Base-by-base conservation (phyloP, 92 coral and sea anemone species). In the Palythoa grandis region DNA sequence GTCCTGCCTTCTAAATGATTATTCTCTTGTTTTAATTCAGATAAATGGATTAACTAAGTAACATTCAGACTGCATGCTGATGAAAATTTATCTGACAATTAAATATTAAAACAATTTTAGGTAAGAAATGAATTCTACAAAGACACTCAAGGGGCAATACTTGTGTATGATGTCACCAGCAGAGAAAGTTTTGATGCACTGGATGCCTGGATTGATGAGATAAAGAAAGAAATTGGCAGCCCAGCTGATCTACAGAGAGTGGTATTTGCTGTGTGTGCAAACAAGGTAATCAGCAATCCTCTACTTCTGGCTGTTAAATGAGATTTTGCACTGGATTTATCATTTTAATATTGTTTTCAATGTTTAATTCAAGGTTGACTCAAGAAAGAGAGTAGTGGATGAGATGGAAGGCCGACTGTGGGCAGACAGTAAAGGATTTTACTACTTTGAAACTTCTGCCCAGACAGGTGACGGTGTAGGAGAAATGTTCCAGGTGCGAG, bases 111-210 rank as follows among this genome's bases (percentile, higher is more conserved):
- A 38, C 57, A 17, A 57, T 85, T 85, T 5, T 60, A 96, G 99
- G 99, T 96, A 13, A 94, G 99, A 52, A 96, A 96, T 93, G 98
- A 96, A 65, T 96, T 96, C 73, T 96, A 96, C 89, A 96, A 96
- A 87, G 98, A 96, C 89, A 94, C 98, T 67, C 98, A 96, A 54
- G 98, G 98, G 39, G 98, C 94, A 23, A 86, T 96, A 88, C 87
- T 96, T 63, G 98, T 96, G 40, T 96, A 86, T 87, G 98, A 96
- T 74, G 98, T 96, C 25, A 89, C 95, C 5, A 92, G 87, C 74
- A 90, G 94, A 50, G 95, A 96, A 53, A 96, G 98, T 75, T 96
- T 94, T 90, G 98, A 96, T 23, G 88, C 95, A 17, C 72, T 96
- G 74, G 96, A 96, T 48, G 77, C 86, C 58, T 96, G 98, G 98